Base-by-base conservation (phyloP, 2,888 invertebrate genomes). In the Brenthis daphne region DNA sequence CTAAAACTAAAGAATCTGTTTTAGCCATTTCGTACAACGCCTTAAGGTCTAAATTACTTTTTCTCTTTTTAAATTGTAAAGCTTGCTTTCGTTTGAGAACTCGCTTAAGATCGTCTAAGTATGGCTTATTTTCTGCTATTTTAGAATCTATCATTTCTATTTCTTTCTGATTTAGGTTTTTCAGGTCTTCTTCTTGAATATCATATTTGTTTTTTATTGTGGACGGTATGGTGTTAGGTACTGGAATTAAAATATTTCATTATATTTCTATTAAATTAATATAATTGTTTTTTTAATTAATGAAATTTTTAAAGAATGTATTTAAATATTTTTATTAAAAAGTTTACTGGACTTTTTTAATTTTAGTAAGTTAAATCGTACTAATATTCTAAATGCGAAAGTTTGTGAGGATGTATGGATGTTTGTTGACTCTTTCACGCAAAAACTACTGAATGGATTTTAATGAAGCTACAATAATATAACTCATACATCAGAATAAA, bases 111-210 rank as follows among this genome's bases (percentile, higher is more conserved):
- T 88, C 90, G n/a, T 89, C 83, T 24, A 92, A 76, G 70, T 90
- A 88, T 3, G 86, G 77, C 76, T 81, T 81, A 77, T 92, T 90
- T 68, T 86, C 86, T 0, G 79, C 71, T 75, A 90, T 82, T 51
- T 83, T 84, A 1, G 78, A 81, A 75, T 91, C 92, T 43, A 92
- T 89, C 12, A 90, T 88, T 77, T 92, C 90, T 2, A 92, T 83
- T 73, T 90, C 90, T 64, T 85, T 87, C 16, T 86, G 82, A 67
- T 81, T 83, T 0, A 85, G 68, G 56, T 83, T 83, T 20, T 80
- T 77, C 0, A 87, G 70, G 55, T 87, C 86, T 2, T 82, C 79
- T n/a, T 83, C 80, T 5, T 73, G 67, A 20, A 89, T 79, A 55
- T 85, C 76, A 70, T 85, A 86, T 66, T 85, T 79, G 3, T 77